These are phyloP conservation scores for Venusia cambrica DNA, from an alignment of 2,888 invertebrate species.

Conservation along the genomic window DNA sequence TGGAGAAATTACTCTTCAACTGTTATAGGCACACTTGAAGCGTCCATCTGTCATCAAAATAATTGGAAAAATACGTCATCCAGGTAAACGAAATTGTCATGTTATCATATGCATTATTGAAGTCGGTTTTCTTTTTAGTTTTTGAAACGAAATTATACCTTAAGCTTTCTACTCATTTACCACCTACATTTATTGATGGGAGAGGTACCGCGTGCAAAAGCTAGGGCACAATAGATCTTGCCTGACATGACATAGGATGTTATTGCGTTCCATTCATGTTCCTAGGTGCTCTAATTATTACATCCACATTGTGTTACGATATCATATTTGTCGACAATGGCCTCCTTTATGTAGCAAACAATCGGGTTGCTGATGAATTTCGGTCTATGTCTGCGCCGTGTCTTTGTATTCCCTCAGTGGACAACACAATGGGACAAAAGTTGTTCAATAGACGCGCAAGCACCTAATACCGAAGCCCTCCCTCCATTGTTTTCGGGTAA, in stretches of 20 bases:
- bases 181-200: too few relatives aligned
- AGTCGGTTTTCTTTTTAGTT: too few relatives aligned
- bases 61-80: too few relatives aligned
- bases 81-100: too few relatives aligned
- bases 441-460: conserved; percentile 77
- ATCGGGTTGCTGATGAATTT: conserved; percentile 81
- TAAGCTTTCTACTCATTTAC: too few relatives aligned
- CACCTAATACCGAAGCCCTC: conserved; percentile 78
- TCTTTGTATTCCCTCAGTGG: conserved; percentile 78
- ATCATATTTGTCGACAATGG: conserved; percentile 79
- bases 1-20: too few relatives aligned
- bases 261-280: conserved; percentile 25
- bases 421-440: conserved; percentile 80
- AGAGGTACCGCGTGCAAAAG: too few relatives aligned
- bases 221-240: conserved; percentile 10
- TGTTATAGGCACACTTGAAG: too few relatives aligned
- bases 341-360: conserved; percentile 80
- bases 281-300: conserved; percentile 70
- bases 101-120: too few relatives aligned
- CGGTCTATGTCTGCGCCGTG: conserved; percentile 77
- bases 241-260: conserved; percentile 7
- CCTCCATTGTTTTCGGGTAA: conserved; percentile 78
- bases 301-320: conserved; percentile 75
- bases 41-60: too few relatives aligned
- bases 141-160: too few relatives aligned